phyloP scores from a whole-genome alignment of 2,888 invertebrate species.

The Atrina japonica region DNA sequence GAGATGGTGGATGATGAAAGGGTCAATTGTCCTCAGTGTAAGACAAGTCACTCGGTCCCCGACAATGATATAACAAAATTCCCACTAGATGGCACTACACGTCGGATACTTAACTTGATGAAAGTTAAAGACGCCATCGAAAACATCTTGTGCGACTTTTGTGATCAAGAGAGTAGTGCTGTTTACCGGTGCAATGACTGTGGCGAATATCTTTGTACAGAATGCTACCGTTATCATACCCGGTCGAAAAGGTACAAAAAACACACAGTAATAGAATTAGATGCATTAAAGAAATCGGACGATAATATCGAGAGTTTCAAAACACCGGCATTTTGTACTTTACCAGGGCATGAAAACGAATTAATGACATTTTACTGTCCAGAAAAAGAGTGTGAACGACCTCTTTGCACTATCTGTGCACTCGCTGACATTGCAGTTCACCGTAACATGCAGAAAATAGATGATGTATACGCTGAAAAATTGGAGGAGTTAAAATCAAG shows the following conservation, averaged over 20 bases:
- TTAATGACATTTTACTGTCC: slow-evolving; percentile 10
- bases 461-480: neutral
- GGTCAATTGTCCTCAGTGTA: slow-evolving; percentile 15
- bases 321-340: neutral
- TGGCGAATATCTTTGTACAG: slow-evolving; percentile 17
- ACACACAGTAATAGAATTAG: neutral
- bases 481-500: slow-evolving; percentile 4
- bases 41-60: neutral
- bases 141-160: slow-evolving; percentile 14
- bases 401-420: slow-evolving; percentile 17
- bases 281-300: neutral
- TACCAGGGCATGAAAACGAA: slow-evolving; percentile 19
- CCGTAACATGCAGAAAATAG: slow-evolving; percentile 4
- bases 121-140: neutral
- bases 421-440: slow-evolving; percentile 3
- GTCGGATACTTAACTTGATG: neutral
- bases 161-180: slow-evolving; percentile 15
- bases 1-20: neutral
- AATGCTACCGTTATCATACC: slow-evolving; percentile 14
- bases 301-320: neutral
- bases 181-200: slow-evolving; percentile 18
- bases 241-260: slow-evolving; percentile 8
- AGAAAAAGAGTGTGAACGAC: slow-evolving; percentile 2
- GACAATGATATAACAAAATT: slow-evolving; percentile 22
- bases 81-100: slow-evolving; percentile 3